Evolutionary conservation across 2,797 vertebrate genomes (phyloP).

Genomic region (Capromys pilorides): DNA sequence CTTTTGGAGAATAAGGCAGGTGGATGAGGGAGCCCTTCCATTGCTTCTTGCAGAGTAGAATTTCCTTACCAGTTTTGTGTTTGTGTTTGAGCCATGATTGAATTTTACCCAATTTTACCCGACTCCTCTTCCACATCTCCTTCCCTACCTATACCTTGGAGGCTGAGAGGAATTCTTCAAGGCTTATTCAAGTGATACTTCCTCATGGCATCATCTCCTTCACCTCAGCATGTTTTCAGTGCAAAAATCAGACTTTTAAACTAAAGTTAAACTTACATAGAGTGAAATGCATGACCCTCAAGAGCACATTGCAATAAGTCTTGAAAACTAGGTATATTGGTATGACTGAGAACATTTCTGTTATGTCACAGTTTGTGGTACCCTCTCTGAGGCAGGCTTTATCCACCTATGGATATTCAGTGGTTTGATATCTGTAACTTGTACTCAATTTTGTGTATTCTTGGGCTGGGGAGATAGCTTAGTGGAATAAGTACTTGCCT

Average conservation of each 20-base stretch:
- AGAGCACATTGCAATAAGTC: not conserved
- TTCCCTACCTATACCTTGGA: not conserved
- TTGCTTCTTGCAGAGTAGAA: conserved; percentile 45
- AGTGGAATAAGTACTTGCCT: no score
- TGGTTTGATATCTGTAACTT: not conserved
- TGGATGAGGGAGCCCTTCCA: conserved; percentile 49
- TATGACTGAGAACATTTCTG: not conserved
- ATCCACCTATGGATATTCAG: not conserved
- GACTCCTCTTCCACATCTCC: not conserved
- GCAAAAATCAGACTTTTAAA: not conserved
- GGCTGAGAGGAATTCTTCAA: not conserved
- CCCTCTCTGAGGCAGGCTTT: not conserved
- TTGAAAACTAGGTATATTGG: not conserved
- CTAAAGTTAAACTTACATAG: not conserved
- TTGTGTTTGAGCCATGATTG: not conserved
- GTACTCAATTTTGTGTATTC: not conserved
- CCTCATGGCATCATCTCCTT: not conserved
- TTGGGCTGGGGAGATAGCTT: no score
- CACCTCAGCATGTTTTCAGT: not conserved
- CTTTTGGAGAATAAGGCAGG: conserved; percentile 81
- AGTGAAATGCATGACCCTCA: not conserved
- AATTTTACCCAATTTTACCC: conserved; percentile 5
- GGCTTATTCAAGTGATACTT: not conserved
- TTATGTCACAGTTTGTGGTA: not conserved
- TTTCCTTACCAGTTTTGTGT: not conserved